Evolutionary conservation across 2,888 invertebrate genomes (phyloP), one percentile per base, ranked within the genome.

Genomic region (Aleiodes alternator): DNA sequence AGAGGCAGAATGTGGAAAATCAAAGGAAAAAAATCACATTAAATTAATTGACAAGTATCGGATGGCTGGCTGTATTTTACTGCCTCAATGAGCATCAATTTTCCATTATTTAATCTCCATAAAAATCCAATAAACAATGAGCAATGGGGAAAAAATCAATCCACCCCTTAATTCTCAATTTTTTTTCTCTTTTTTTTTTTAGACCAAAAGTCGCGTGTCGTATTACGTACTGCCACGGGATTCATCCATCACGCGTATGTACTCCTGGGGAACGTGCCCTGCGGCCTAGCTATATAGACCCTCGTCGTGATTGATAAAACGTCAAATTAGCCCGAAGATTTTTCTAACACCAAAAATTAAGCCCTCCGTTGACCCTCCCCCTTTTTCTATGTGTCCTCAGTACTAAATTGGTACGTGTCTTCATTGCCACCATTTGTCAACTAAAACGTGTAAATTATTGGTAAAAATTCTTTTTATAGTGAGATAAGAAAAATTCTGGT

Each of bases 241-340:
- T 82, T 84, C 84, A 84, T 84, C 83, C 85, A 85, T 84, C 85
- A 85, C 80, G 78, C 81, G 79, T 79, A 75, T 76, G 75, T 76
- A 73, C 73, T 59, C 74, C 66, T 69, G 68, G 64, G 73, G 78
- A 73, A 75, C 72, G 72, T 71, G 55, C 59, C 73, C 75, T 61
- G 55, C 69, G 80, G 78, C 76, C 76, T 23, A 79, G 69, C 78
- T 76, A 78, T 23, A 23, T 23, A 23, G 23, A 69, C 82, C 82
- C 82, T 80, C 82, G 80, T 81, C 79, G 83, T 87, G 87, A 88
- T 88, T 87, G 88, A 88, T 87, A 88, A 86, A 88, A 88, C 82
- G 85, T 87, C 87, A 86, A 86, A 87, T 86, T 84, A 84, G 83
- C 82, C 66, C 79, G 79, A 76, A 77, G 82, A 84, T 83, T 87